These are phyloP conservation scores for Rafetus swinhoei DNA, from an alignment of 2,113 vertebrate genomes.

Conservation along the genomic window DNA sequence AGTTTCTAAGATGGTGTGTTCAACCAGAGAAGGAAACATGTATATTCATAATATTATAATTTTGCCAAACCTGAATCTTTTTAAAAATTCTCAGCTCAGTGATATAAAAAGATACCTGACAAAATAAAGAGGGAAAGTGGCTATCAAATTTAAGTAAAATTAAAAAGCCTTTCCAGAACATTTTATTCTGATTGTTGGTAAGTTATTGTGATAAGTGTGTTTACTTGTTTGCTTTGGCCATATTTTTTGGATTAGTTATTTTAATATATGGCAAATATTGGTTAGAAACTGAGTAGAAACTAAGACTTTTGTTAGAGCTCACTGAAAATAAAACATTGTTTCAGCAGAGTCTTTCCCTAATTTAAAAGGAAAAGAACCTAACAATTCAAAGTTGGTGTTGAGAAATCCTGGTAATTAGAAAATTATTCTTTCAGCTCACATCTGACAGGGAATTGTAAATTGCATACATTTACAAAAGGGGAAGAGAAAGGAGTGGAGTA, in stretches of 20 bases:
- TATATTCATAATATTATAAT: neutral
- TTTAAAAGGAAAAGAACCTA: slow-evolving; percentile 7
- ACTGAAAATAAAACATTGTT: slow-evolving; percentile 50
- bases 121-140: slow-evolving; percentile 30
- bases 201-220: slow-evolving; percentile 24
- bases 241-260: slow-evolving; percentile 31
- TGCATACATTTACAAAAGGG: slow-evolving; percentile 30
- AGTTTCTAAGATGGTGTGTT: neutral
- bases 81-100: neutral
- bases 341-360: slow-evolving; percentile 33
- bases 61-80: neutral
- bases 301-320: slow-evolving; percentile 16
- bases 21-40: neutral
- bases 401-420: slow-evolving; percentile 68
- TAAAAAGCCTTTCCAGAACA: neutral
- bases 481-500: slow-evolving; percentile 27
- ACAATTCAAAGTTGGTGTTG: slow-evolving; percentile 26
- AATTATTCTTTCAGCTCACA: slow-evolving; percentile 63
- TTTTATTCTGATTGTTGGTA: neutral
- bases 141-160: neutral
- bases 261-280: slow-evolving; percentile 57
- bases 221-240: slow-evolving; percentile 56
- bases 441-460: slow-evolving; percentile 56
- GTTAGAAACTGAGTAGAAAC: slow-evolving; percentile 51
- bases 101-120: neutral